These are phyloP conservation scores for Calycopis cecrops DNA, from an alignment of 1,140 invertebrate species.

Conservation along the genomic window DNA sequence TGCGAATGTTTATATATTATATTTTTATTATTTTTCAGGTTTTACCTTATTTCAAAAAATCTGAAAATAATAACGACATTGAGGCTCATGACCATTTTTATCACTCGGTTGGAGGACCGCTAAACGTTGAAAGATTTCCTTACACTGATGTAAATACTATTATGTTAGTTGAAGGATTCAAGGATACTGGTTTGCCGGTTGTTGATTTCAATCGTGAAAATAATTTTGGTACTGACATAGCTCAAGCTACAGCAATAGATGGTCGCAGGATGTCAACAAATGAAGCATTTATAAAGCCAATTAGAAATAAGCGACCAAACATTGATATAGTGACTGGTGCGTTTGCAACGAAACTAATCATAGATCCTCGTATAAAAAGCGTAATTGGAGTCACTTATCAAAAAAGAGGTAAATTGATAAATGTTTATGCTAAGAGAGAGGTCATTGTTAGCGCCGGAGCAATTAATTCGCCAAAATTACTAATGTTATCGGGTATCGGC, in stretches of 20 bases:
- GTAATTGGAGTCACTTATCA: conserved; percentile 81
- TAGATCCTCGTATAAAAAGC: conserved; percentile 75
- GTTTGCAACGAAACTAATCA: conserved; percentile 81
- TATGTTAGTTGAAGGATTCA: conserved; percentile 72
- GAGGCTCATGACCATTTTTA: conserved; percentile 58
- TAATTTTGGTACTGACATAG: conserved; percentile 74
- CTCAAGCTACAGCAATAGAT: conserved; percentile 69
- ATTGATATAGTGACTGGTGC: conserved; percentile 80
- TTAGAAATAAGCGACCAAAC: conserved; percentile 78
- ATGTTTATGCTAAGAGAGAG: conserved; percentile 32
- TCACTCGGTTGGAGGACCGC: conserved; percentile 75
- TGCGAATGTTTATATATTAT: too few species aligned
- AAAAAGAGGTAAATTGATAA: conserved; percentile 70
- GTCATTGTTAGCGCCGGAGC: conserved; percentile 35
- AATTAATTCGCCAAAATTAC: conserved; percentile 35
- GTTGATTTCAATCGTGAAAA: conserved; percentile 70
- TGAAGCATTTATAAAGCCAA: conserved; percentile 81
- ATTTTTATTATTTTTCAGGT: conserved; percentile 20
- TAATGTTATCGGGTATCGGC: conserved; percentile 41
- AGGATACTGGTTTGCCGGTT: conserved; percentile 71
- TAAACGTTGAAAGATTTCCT: conserved; percentile 75
- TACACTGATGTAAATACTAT: conserved; percentile 74
- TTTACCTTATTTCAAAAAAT: conserved; percentile 28
- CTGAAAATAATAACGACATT: conserved; percentile 77
- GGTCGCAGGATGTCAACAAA: conserved; percentile 82